Percentiles rank a stretch among this genome's conserved stretches.
phyloP scores from a whole-genome alignment of 2,888 invertebrate genomes.

The Temnothorax rugatulus region DNA sequence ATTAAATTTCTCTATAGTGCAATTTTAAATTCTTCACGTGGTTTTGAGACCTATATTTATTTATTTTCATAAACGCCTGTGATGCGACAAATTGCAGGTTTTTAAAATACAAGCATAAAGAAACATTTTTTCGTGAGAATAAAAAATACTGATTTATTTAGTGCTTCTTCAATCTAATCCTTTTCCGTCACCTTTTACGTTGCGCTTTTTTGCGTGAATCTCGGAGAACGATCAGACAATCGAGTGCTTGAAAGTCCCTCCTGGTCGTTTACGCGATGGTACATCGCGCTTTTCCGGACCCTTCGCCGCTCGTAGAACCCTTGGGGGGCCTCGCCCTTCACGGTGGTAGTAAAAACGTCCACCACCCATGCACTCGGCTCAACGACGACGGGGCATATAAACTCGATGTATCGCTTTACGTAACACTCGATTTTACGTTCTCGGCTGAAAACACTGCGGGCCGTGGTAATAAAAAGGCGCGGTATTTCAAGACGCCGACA shows the following conservation, averaged over 20 bases:
- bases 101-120: neutral
- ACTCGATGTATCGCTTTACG: slow-evolving; percentile 35
- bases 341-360: slow-evolving; percentile 62
- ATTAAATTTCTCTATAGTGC: neutral
- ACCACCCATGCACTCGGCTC: slow-evolving; percentile 30
- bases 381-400: slow-evolving; percentile 8
- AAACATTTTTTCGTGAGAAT: neutral
- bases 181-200: slow-evolving; percentile 12
- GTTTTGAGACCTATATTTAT: neutral
- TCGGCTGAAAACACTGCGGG: slow-evolving; percentile 1
- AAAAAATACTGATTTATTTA: neutral
- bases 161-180: neutral
- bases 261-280: slow-evolving; percentile 56
- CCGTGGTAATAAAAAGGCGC: slow-evolving; percentile 27
- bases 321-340: slow-evolving; percentile 64
- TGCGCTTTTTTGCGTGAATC: slow-evolving; percentile 1
- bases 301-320: slow-evolving; percentile 29
- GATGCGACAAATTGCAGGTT: neutral
- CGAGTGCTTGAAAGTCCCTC: slow-evolving; percentile 21
- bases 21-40: neutral
- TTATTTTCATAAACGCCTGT: neutral
- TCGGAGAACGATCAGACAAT: slow-evolving; percentile 28
- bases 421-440: slow-evolving; percentile 42
- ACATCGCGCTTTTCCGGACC: slow-evolving; percentile 30
- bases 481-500: slow-evolving; percentile 6